Base-by-base conservation (phyloP, 2,888 invertebrate species). In the Platycheirus rosarum region DNA sequence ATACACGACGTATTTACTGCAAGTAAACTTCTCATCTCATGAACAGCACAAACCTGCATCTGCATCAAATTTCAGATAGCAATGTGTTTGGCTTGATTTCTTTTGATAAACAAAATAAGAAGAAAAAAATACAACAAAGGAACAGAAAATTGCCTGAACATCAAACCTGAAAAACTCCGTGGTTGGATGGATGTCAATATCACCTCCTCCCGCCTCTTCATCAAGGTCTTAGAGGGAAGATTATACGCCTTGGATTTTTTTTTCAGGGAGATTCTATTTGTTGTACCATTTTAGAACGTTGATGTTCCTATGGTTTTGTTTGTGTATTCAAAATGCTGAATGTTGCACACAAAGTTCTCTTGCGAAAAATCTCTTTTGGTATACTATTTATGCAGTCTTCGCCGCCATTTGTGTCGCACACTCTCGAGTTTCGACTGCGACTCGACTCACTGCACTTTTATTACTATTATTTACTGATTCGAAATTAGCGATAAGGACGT, bases 401-500 rank as follows among this genome's bases (percentile, higher is more conserved):
- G 55, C 68, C 74, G 74, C 69, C 78, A 75, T 44, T 42, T 75
- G 55, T 74, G 74, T 75, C 75, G 75, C 79, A 80, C 74, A 74
- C 68, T 74, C 68, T 42, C 37, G n/a, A n/a, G n/a, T n/a, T n/a
- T n/a, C 49, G n/a, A 18, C 44, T 46, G 23, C 11, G 14, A 37
- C 53, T 37, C 35, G 23, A 7, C 18, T 44, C 18, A 46, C 8
- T 29, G 40, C 76, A 76, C 66, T 76, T 76, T 80, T 80, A 80
- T 87, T 80, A 86, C 88, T 88, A 88, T 88, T 88, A 87, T 89
- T 89, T 88, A 88, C 86, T 86, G 88, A 89, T 88, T 88, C 88
- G 87, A 88, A 88, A 88, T 88, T 88, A 87, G 88, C 89, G 89
- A 89, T 89, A 89, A 88, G 88, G 88, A 88, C 89, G 88, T 89